Evolutionary conservation across 1,140 invertebrate genomes (phyloP).

Genomic region (Pseudomyrmex concolor): DNA sequence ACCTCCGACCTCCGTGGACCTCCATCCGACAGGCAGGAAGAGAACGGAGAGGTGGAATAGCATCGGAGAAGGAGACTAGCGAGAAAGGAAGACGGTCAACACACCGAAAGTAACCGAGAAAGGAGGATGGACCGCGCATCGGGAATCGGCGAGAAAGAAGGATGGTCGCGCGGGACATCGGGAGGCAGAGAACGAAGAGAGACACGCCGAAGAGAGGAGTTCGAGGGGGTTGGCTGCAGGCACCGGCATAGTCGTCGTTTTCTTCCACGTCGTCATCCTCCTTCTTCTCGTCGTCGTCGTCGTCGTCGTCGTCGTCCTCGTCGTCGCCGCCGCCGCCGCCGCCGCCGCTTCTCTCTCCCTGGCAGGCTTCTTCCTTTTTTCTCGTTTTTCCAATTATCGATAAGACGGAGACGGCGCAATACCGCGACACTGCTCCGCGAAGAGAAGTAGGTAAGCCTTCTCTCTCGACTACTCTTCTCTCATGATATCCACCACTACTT

Average conservation of each 20-base stretch:
- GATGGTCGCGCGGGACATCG: conserved; percentile 43
- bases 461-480: conserved; percentile 60
- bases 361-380: conserved; percentile 56
- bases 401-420: conserved; percentile 81
- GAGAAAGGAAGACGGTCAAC: conserved; percentile 53
- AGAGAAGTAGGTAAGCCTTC: conserved; percentile 52
- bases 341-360: conserved; percentile 25
- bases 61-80: conserved; percentile 53
- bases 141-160: conserved; percentile 64
- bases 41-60: conserved; percentile 67
- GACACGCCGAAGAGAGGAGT: conserved; percentile 55
- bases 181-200: conserved; percentile 35
- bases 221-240: conserved; percentile 55
- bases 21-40: conserved; percentile 57
- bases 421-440: conserved; percentile 61
- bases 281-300: conserved; percentile 24
- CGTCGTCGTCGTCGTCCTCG: conserved; percentile 12
- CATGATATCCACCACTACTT: conserved; percentile 54
- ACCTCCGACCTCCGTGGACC: conserved; percentile 70
- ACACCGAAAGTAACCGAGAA: conserved; percentile 51
- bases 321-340: conserved; percentile 59
- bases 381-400: conserved; percentile 82
- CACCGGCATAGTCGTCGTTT: conserved; percentile 59
- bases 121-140: conserved; percentile 54
- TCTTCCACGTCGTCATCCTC: conserved; percentile 40